Conservation (phyloP, 2,888 invertebrate genomes). For the Crepidodera aurea region DNA sequence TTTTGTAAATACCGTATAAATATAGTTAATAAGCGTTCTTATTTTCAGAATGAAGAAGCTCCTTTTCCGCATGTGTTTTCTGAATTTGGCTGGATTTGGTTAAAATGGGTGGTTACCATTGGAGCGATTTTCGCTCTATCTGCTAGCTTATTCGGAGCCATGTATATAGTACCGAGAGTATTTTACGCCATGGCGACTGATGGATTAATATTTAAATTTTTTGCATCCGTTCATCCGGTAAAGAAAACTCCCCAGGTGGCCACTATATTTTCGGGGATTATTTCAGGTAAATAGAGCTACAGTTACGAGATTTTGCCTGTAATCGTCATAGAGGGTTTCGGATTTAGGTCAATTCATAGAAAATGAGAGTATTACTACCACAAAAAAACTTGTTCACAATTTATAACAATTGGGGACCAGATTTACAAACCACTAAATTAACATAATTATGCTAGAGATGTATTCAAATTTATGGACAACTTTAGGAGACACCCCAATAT, state of each 20-base stretch:
- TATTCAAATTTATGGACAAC: too few species aligned
- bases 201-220: constrained; percentile 76
- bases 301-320: too few species aligned
- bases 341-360: too few species aligned
- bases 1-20: too few species aligned
- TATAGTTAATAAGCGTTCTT: too few species aligned
- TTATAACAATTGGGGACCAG: too few species aligned
- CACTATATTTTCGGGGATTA: constrained; percentile 72
- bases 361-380: too few species aligned
- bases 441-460: too few species aligned
- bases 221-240: constrained; percentile 73
- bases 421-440: too few species aligned
- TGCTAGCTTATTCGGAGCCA: constrained; percentile 80
- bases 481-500: too few species aligned
- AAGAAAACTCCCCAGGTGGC: constrained; percentile 79
- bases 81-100: constrained; percentile 75
- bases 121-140: constrained; percentile 84
- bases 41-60: constrained; percentile 58
- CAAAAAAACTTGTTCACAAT: too few species aligned
- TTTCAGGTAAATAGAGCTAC: constrained; percentile 75
- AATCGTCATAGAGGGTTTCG: too few species aligned
- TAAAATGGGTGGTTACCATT: constrained; percentile 79
- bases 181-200: constrained; percentile 89
- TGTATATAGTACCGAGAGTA: constrained; percentile 83
- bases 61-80: constrained; percentile 79